Percentiles rank a stretch among this genome's conserved stretches.
Evolutionary conservation across 2,797 vertebrate species (phyloP).

Genomic region (Trachurus trachurus): DNA sequence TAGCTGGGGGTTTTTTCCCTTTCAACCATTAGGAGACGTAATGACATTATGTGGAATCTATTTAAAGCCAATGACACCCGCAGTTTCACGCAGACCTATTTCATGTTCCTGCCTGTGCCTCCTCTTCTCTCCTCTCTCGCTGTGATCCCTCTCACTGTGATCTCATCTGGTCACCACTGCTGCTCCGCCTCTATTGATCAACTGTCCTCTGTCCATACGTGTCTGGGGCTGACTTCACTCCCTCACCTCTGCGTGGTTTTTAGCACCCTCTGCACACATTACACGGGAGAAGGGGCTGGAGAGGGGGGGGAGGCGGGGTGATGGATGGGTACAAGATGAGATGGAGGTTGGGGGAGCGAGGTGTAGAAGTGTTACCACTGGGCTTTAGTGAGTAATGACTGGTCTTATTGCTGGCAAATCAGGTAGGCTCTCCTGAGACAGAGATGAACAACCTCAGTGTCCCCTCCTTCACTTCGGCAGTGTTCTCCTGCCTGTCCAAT

Average conservation of each 20-base stretch:
- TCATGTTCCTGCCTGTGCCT: not conserved
- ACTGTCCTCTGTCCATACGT: slow-evolving; percentile 47
- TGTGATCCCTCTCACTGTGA: slow-evolving; percentile 13
- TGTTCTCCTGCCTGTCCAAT: slow-evolving; percentile 46
- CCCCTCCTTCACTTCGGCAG: slow-evolving; percentile 51
- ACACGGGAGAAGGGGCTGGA: slow-evolving; percentile 19
- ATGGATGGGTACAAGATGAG: slow-evolving; percentile 43
- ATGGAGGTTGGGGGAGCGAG: slow-evolving; percentile 16
- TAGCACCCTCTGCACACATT: slow-evolving; percentile 38
- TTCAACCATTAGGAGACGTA: slow-evolving; percentile 17
- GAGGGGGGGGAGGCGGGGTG: slow-evolving; percentile 10
- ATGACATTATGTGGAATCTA: slow-evolving; percentile 39
- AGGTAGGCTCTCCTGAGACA: slow-evolving; percentile 59
- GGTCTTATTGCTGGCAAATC: slow-evolving; percentile 71
- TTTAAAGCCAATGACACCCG: slow-evolving; percentile 37
- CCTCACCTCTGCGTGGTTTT: slow-evolving; percentile 49
- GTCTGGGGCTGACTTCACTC: slow-evolving; percentile 37
- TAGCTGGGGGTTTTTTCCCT: slow-evolving; percentile 15
- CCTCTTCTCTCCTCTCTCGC: not conserved
- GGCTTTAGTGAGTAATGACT: slow-evolving; percentile 75
- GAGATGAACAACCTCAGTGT: slow-evolving; percentile 69
- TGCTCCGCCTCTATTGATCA: slow-evolving; percentile 63
- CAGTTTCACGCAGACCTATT: slow-evolving; percentile 10
- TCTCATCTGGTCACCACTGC: slow-evolving; percentile 39
- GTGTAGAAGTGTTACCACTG: slow-evolving; percentile 57